phyloP scores from a whole-genome alignment of 2,113 vertebrate genomes.

The Tachycineta bicolor region DNA sequence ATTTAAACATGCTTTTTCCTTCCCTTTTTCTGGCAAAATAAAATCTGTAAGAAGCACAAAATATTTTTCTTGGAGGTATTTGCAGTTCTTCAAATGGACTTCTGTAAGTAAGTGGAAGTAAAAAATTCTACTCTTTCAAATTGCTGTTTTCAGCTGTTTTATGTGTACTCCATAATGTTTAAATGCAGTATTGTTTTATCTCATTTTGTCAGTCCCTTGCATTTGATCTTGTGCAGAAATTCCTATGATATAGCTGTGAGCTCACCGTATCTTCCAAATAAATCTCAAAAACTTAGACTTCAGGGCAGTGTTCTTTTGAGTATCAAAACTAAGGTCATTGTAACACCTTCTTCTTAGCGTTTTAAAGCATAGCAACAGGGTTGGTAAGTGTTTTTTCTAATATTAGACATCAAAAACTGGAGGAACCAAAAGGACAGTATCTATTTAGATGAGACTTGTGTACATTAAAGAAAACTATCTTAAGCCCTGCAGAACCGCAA shows the following conservation, averaged over 20 bases:
- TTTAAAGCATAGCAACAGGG: not conserved
- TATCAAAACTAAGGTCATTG: not conserved
- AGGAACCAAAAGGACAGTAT: not conserved
- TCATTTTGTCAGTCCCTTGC: not conserved
- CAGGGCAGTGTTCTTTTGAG: not conserved
- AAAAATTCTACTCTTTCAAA: not conserved
- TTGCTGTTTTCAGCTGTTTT: not conserved
- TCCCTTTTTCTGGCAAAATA: not conserved
- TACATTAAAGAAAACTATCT: not conserved
- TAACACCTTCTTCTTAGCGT: not conserved
- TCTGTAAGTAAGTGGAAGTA: not conserved
- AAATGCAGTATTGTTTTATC: not conserved
- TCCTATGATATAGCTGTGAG: not conserved
- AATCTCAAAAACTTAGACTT: not conserved
- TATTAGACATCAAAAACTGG: not conserved
- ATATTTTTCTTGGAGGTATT: not conserved
- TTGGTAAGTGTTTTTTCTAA: not conserved
- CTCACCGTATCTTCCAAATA: not conserved
- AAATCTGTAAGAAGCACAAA: not conserved
- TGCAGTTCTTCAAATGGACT: not conserved
- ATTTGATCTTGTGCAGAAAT: not conserved
- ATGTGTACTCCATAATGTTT: not conserved
- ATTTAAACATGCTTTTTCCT: not conserved
- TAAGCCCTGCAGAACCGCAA: not conserved
- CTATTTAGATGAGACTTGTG: not conserved